Base-by-base conservation (phyloP, 2,888 invertebrate genomes). In the Drosophila borborema region DNA sequence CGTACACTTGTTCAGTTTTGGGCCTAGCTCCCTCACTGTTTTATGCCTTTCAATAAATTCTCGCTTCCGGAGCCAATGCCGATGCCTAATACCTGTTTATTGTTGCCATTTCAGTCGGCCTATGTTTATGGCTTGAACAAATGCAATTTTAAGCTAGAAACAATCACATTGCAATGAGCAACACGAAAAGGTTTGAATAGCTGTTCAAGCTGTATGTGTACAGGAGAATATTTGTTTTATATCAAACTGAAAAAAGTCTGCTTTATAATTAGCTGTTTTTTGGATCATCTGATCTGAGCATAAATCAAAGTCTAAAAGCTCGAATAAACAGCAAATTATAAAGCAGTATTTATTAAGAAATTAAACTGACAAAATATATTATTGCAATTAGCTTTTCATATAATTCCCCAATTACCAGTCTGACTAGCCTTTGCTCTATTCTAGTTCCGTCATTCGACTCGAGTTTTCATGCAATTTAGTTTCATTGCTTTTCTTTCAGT, bases 31-130 rank as follows among this genome's bases (percentile, higher is more conserved):
- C 68, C 73, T 54, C 68, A 72, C 74, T 74, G 49, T 84, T 86
- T 86, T 81, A 89, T 89, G 87, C 78, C 85, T 75, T 76, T 81
- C 86, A 84, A 86, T 89, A 86, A 86, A 86, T 89, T 86, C 81
- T 73, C 79, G 81, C 86, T 79, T 77, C 81, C 83, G 79, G 65
- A 3, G 9, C 14, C 36, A 4, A 34, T n/a, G 36, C 3, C 31
- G 34, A 18, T 38, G 49, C 64, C 77, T 89, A 87, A 86, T 87
- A 87, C 89, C 86, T 86, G 85, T 89, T 86, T 89, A 89, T 87
- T 78, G 81, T 68, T 49, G 64, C 58, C 59, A 45, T 40, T 54
- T 40, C 23, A 41, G 60, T 10, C 28, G 12, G 49, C 41, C 36
- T 2, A 46, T 60, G 38, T 63, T 41, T 58, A 16, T 45, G 14